Base-by-base conservation (phyloP, 2,888 invertebrate genomes). In the Eristalis tenax region DNA sequence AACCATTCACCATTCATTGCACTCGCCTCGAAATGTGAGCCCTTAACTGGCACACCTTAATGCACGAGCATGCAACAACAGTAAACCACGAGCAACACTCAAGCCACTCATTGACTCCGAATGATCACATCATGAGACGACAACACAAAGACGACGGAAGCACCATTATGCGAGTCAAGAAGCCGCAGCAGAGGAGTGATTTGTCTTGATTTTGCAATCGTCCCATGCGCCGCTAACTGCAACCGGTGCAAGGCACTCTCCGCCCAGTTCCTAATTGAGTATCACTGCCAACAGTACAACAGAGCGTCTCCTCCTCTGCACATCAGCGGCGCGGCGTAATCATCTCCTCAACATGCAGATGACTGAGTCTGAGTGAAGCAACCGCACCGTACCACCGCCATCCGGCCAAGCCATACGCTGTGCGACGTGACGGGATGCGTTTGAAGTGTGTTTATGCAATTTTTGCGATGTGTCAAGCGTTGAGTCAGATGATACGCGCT, bases 381-480 rank as follows among this genome's bases (percentile, higher is more conserved):
- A 85, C 76, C 38, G 61, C 38, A n/a, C 43, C 43, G 38, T 56
- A 56, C 32, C 26, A 43, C 35, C n/a, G 32, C 57, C n/a, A n/a
- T n/a, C n/a, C 63, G 11, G 22, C 4, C 22, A 28, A 18, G 15
- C 43, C 38, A 82, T n/a, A 82, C 78, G 79, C 69, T 65, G 65
- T 78, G 70, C 59, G 26, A 18, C 56, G 59, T 23, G 26, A 23
- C 13, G 59, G 13, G 26, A 13, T 23, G 23, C 23, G 50, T 50
- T 50, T 18, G 50, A 50, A 50, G 50, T 50, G 50, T 81, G 75
- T 83, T 86, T 86, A 83, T 86, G 86, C 86, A 86, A 86, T 86
- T 86, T 86, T 78, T 74, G 50, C 83, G 83, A 86, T 86, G 86
- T 86, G 86, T 86, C 86, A 86, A 86, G 86, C 86, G 86, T 86